These are phyloP conservation scores for Heteromormyrus szaboi DNA, from an alignment of 2,797 vertebrate species.

Conservation along the genomic window DNA sequence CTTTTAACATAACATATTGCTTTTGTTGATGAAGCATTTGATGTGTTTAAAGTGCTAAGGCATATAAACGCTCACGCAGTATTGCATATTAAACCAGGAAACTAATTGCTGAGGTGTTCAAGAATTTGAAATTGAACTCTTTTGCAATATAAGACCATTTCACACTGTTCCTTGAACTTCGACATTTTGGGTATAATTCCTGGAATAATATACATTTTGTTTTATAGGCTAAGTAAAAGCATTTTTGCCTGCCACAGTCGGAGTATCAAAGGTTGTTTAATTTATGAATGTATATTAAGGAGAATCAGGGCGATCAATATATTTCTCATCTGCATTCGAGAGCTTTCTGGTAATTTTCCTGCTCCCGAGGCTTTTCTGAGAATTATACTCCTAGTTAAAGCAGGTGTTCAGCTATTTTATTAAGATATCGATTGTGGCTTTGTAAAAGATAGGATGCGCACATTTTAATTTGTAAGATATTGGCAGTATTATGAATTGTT, in stretches of 20 bases:
- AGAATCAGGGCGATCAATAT: slow-evolving; percentile 74
- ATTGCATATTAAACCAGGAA: not conserved
- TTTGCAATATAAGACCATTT: slow-evolving; percentile 9
- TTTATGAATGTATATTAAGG: slow-evolving; percentile 75
- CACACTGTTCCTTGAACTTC: slow-evolving; percentile 18
- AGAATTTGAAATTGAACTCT: not conserved
- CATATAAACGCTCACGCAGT: not conserved
- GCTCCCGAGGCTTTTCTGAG: slow-evolving; percentile 71
- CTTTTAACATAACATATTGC: not conserved
- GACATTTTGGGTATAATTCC: slow-evolving; percentile 41
- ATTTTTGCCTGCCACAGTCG: slow-evolving; percentile 59
- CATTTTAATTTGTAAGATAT: slow-evolving; percentile 71
- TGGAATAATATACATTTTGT: slow-evolving; percentile 48
- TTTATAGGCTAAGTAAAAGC: slow-evolving; percentile 59
- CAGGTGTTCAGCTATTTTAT: slow-evolving; percentile 69
- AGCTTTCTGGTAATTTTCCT: slow-evolving; percentile 70
- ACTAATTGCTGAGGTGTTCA: slow-evolving; percentile 13
- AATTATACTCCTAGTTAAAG: slow-evolving; percentile 71
- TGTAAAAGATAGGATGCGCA: slow-evolving; percentile 75
- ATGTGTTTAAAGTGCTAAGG: not conserved
- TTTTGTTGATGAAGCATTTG: not conserved
- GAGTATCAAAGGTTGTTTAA: slow-evolving; percentile 70
- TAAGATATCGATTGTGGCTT: slow-evolving; percentile 76
- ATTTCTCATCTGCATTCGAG: slow-evolving; percentile 72
- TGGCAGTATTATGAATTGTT: slow-evolving; percentile 68